A percentile compares a stretch with the other conserved stretches of the same genome.
phyloP scores from a whole-genome alignment of 1,140 invertebrate species.

The Hylaeus anthracinus region DNA sequence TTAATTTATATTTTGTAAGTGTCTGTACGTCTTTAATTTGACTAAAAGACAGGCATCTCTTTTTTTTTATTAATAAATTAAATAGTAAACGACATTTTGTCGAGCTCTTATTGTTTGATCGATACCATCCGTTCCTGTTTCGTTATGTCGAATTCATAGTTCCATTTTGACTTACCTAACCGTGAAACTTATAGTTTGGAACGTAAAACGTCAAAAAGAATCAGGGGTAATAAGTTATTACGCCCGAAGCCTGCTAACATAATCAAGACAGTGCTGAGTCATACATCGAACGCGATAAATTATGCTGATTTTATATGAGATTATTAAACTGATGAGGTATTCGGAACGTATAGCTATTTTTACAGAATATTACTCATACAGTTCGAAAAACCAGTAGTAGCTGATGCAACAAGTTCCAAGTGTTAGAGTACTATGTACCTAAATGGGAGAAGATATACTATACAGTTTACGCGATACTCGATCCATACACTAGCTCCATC shows the following conservation, averaged over 20 bases:
- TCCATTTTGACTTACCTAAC: too few species aligned
- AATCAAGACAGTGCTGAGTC: neutral
- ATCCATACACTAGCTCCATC: constrained; percentile 40
- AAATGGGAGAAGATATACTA: too few species aligned
- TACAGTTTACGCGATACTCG: too few species aligned
- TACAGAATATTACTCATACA: too few species aligned
- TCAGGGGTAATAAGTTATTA: neutral
- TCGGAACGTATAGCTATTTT: too few species aligned
- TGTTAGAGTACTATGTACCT: too few species aligned
- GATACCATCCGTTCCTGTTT: constrained; percentile 1
- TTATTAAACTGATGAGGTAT: neutral
- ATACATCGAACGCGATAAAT: neutral
- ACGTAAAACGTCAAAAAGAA: neutral
- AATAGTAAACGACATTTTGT: neutral
- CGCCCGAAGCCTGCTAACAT: neutral
- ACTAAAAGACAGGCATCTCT: too few species aligned
- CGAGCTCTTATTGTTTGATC: neutral
- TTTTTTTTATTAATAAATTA: neutral
- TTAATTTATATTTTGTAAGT: constrained; percentile 16
- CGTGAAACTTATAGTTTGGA: too few species aligned
- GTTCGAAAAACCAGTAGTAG: too few species aligned
- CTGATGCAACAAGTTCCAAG: too few species aligned
- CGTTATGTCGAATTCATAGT: neutral
- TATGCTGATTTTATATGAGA: neutral
- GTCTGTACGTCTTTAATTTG: neutral